Evolutionary conservation across 1,140 invertebrate genomes (phyloP), one percentile per base, ranked within the genome.

Genomic region (Elysia chlorotica): DNA sequence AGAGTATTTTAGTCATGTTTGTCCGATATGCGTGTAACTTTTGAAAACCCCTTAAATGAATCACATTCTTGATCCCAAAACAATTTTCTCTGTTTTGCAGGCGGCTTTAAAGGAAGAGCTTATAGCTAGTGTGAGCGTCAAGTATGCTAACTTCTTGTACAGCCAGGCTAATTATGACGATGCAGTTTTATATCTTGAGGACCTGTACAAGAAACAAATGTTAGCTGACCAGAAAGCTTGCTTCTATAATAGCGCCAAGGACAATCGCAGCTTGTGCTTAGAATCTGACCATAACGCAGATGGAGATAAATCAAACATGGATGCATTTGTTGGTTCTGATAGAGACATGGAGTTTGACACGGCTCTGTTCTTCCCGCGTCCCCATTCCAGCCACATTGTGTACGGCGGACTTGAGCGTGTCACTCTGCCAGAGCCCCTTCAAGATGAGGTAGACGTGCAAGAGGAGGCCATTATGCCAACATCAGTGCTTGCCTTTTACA

Each of bases 71-170:
- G n/a, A n/a, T n/a, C n/a, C n/a, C n/a, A n/a, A n/a, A n/a, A n/a
- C n/a, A n/a, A 14, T 63, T 63, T 33, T 63, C 10, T 63, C 3
- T 23, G 17, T 28, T 59, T 56, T 38, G 1, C 78, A 85, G 73
- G 79, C 83, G 61, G 83, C 84, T 31, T 35, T 86, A 6, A 74
- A 75, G 33, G 69, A 84, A 38, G 82, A 84, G 28, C 76, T 79
- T 30, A 82, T 82, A 54, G 74, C 78, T 17, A 80, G 79, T 73
- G 81, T 86, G 1, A 79, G 77, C 77, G 80, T 86, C 2, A 83
- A 84, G 63, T 86, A 85, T 78, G 82, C 82, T 56, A 86, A 80
- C 76, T 86, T 83, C 71, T 68, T 86, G 59, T 86, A 80, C 70
- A 83, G 81, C 69, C 84, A 86, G 66, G 79, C 76, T 48, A 81